Conservation (phyloP, 2,888 invertebrate genomes). For the Pheosia gnoma region DNA sequence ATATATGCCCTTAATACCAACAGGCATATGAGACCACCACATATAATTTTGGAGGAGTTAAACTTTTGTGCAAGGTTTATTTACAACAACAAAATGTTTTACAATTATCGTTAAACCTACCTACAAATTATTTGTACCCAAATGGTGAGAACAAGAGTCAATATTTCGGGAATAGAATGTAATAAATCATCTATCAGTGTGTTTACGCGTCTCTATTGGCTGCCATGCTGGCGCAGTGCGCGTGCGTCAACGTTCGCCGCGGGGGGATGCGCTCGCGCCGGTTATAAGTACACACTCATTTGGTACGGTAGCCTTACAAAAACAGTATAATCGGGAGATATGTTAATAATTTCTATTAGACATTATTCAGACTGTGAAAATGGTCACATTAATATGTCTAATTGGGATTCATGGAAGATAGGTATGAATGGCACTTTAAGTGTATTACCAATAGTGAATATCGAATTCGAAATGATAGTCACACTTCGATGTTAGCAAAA, state of each 20-base stretch:
- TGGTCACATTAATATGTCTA: too few relatives aligned
- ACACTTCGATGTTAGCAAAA: not conserved
- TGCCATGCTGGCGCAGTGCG: conserved; percentile 4
- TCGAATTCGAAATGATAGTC: not conserved
- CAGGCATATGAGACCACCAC: too few relatives aligned
- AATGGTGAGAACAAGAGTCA: not conserved
- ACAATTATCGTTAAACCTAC: too few relatives aligned
- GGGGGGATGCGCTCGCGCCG: conserved; percentile 12
- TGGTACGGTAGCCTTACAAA: conserved; percentile 8
- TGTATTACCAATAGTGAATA: too few relatives aligned
- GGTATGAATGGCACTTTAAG: too few relatives aligned
- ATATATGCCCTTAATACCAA: too few relatives aligned
- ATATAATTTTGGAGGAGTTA: too few relatives aligned
- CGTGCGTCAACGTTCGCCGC: conserved; percentile 23
- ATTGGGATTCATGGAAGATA: too few relatives aligned
- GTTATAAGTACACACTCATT: conserved; percentile 14
- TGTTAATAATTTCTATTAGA: not conserved
- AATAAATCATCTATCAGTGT: conserved; percentile 16
- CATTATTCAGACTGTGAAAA: not conserved
- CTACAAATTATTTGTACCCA: too few relatives aligned
- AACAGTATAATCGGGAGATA: not conserved
- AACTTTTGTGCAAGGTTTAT: too few relatives aligned
- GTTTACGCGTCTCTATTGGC: conserved; percentile 27
- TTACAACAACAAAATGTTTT: too few relatives aligned
- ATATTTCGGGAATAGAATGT: conserved; percentile 11